Evolutionary conservation across 2,113 vertebrate species (phyloP).

Genomic region (Anser cygnoides): DNA sequence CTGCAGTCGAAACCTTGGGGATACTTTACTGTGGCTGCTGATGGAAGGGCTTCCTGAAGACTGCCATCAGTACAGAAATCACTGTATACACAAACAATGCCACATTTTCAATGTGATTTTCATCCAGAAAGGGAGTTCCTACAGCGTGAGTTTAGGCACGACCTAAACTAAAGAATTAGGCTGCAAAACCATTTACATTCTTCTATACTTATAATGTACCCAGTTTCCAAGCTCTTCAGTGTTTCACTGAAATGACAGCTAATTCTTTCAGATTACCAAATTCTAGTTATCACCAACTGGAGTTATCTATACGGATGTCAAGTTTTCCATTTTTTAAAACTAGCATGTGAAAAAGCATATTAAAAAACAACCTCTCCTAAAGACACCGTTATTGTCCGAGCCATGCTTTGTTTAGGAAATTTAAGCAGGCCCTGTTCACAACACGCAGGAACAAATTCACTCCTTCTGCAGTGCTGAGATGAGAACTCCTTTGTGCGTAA

Average conservation of each 20-base stretch:
- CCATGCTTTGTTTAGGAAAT: background rate
- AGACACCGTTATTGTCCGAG: background rate
- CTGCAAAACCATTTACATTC: background rate
- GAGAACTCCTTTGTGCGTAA: background rate
- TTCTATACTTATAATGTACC: background rate
- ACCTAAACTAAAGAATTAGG: background rate
- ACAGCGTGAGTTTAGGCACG: background rate
- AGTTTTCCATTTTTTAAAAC: background rate
- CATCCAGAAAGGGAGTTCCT: background rate
- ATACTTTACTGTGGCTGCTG: background rate
- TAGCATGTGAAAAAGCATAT: background rate
- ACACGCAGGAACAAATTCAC: background rate
- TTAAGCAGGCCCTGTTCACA: background rate
- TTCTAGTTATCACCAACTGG: background rate
- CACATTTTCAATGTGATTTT: background rate
- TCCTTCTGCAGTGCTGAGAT: background rate
- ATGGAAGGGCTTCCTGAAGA: background rate
- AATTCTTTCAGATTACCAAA: background rate
- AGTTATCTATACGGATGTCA: background rate
- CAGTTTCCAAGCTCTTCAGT: background rate
- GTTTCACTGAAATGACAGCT: background rate
- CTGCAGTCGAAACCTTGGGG: background rate
- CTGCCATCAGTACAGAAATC: background rate
- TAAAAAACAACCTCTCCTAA: background rate
- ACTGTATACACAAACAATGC: background rate